phyloP scores from a whole-genome alignment of 2,888 invertebrate species.

The Syritta pipiens region DNA sequence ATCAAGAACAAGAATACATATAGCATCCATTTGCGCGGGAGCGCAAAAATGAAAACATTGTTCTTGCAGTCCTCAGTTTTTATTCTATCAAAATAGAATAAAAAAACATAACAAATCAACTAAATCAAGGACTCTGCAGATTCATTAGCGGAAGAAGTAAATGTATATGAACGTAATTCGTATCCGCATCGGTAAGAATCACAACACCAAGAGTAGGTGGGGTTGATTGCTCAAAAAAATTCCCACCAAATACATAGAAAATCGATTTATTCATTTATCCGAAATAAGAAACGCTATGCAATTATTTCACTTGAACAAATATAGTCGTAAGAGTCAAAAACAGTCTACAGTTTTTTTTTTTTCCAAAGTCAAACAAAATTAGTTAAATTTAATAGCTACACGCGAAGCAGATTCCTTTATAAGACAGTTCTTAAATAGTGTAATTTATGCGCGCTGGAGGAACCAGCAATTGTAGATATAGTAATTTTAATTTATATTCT shows the following conservation, averaged over 20 bases:
- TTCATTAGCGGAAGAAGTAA: neutral
- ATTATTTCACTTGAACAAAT: neutral
- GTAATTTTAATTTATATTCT: too few relatives aligned
- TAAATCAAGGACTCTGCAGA: neutral
- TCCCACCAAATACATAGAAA: slow-evolving; percentile 24
- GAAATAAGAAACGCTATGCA: neutral
- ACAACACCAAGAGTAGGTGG: slow-evolving; percentile 32
- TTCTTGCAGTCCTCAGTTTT: too few relatives aligned
- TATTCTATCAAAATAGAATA: too few relatives aligned
- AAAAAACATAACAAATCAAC: too few relatives aligned
- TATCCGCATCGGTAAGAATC: too few relatives aligned
- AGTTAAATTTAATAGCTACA: neutral
- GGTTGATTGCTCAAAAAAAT: slow-evolving; percentile 5
- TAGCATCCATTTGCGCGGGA: too few relatives aligned
- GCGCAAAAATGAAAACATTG: too few relatives aligned
- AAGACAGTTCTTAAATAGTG: neutral
- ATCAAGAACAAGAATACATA: too few relatives aligned
- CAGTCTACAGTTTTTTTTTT: neutral
- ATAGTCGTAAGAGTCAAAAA: neutral
- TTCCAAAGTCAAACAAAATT: neutral
- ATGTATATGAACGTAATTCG: neutral
- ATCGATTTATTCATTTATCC: slow-evolving; percentile 32
- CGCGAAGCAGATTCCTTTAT: too few relatives aligned
- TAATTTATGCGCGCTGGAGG: neutral
- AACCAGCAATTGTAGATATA: too few relatives aligned